Conservation (phyloP, 2,797 vertebrate species). For the Ctenopoma kingsleyae region DNA sequence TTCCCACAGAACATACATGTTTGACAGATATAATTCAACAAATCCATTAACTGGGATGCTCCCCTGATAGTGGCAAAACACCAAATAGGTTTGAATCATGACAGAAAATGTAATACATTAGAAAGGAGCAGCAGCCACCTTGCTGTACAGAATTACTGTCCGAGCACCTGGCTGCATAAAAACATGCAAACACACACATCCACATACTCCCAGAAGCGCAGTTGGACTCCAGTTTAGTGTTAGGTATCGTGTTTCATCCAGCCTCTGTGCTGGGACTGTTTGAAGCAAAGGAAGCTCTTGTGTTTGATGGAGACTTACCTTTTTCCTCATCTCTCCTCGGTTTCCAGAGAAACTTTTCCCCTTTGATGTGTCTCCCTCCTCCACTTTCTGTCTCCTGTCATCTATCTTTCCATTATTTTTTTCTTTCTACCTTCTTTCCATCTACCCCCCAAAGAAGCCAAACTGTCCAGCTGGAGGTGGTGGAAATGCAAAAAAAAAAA, state of each 20-base stretch:
- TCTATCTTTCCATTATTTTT: conserved; percentile 52
- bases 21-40: conserved; percentile 3
- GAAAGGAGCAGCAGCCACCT: conserved; percentile 26
- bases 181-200: conserved; percentile 60
- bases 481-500: conserved; percentile 56
- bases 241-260: conserved; percentile 74
- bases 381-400: conserved; percentile 67
- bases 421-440: conserved; percentile 29
- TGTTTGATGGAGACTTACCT: conserved; percentile 79
- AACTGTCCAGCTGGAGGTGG: conserved; percentile 70
- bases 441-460: conserved; percentile 39
- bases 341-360: conserved; percentile 66
- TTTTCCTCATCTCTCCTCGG: conserved; percentile 72
- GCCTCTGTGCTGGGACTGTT: conserved; percentile 70
- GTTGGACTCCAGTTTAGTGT: conserved; percentile 75
- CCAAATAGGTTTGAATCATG: conserved; percentile 4
- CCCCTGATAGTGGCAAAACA: not conserved
- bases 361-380: conserved; percentile 75
- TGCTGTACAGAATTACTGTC: conserved; percentile 48
- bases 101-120: conserved; percentile 17
- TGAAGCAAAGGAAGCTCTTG: conserved; percentile 74
- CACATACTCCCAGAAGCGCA: conserved; percentile 54
- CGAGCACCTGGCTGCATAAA: conserved; percentile 44
- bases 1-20: not conserved
- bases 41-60: conserved; percentile 1